phyloP scores from a whole-genome alignment of 2,888 invertebrate genomes.

The Caenorhabditis panamensis region DNA sequence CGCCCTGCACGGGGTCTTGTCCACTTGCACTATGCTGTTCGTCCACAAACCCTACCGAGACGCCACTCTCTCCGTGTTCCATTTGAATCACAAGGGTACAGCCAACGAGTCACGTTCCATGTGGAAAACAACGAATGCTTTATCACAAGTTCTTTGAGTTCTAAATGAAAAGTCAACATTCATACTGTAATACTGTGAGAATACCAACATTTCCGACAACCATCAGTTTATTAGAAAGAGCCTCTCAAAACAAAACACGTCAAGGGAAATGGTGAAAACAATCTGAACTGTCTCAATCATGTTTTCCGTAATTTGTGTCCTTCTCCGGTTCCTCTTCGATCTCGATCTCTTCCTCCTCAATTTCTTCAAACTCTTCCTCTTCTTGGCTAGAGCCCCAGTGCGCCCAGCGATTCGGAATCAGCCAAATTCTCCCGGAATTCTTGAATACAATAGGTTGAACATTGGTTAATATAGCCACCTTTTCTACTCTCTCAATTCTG shows the following conservation, averaged over 20 bases:
- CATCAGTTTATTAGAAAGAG: background rate
- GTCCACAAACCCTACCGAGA: conserved; percentile 44
- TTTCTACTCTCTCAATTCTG: too few relatives aligned
- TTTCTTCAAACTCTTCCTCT: background rate
- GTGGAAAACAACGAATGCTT: conserved; percentile 21
- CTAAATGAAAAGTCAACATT: background rate
- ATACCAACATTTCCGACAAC: too few relatives aligned
- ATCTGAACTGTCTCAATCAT: background rate
- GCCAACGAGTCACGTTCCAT: conserved; percentile 16
- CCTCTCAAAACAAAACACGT: too few relatives aligned
- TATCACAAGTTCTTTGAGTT: background rate
- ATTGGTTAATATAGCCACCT: too few relatives aligned
- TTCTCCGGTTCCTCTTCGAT: background rate
- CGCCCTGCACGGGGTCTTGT: conserved; percentile 37
- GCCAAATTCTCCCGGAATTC: too few relatives aligned
- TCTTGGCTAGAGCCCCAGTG: background rate
- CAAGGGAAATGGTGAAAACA: background rate
- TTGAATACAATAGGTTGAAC: too few relatives aligned
- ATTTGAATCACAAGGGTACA: background rate
- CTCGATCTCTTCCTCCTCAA: background rate
- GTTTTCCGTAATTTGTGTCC: background rate
- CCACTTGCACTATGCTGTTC: conserved; percentile 34
- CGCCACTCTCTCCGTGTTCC: conserved; percentile 22
- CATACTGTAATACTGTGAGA: background rate
- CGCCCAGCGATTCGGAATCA: background rate